A percentile compares a stretch with the other conserved stretches of the same genome.
phyloP scores from a whole-genome alignment of 2,113 vertebrate genomes.

The Eudyptes chrysolophus region DNA sequence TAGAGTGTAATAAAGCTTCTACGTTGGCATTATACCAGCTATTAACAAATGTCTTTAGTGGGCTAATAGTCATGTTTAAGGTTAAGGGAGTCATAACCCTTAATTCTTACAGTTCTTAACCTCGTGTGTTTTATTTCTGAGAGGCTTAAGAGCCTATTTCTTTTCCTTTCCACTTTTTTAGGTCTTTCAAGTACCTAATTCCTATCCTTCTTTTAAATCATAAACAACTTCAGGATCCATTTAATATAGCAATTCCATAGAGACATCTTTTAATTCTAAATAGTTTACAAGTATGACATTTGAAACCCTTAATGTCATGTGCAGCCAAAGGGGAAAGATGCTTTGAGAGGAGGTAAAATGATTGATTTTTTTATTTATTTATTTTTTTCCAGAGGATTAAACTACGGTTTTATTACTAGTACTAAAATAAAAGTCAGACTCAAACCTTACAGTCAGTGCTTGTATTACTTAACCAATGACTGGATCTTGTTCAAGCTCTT shows the following conservation, averaged over 20 bases:
- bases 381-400: background rate
- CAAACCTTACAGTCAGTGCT: background rate
- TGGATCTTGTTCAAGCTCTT: background rate
- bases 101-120: background rate
- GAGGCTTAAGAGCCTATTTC: background rate
- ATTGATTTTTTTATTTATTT: background rate
- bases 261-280: background rate
- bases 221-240: background rate
- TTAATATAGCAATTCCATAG: background rate
- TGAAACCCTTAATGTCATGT: constrained; percentile 27
- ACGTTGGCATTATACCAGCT: background rate
- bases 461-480: background rate
- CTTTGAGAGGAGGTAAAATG: background rate
- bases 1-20: background rate
- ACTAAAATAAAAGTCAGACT: background rate
- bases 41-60: background rate
- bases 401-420: background rate
- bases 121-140: background rate
- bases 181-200: background rate
- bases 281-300: constrained; percentile 32
- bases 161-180: background rate
- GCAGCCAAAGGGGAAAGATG: constrained; percentile 2
- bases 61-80: background rate
- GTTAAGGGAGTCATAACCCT: background rate
- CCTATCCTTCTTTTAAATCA: background rate